These are phyloP conservation scores for Drosophila gunungcola DNA, from an alignment of 1,140 invertebrate species.

Conservation along the genomic window DNA sequence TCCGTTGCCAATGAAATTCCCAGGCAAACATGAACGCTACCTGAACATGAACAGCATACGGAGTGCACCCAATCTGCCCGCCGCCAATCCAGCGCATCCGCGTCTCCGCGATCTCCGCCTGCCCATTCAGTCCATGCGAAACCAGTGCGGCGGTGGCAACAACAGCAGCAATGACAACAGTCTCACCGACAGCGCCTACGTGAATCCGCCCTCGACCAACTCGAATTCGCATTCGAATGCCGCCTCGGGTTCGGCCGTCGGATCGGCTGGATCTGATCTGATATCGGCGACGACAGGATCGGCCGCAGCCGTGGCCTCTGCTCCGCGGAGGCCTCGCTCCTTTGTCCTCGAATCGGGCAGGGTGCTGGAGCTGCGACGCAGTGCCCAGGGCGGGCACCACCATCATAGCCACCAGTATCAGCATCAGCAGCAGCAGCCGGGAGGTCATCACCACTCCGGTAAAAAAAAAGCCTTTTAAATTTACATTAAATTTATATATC, in stretches of 20 bases:
- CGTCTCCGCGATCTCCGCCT: conserved; percentile 89
- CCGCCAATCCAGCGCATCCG: conserved; percentile 88
- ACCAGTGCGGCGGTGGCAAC: conserved; percentile 85
- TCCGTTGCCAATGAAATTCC: conserved; percentile 91
- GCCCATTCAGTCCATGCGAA: conserved; percentile 86
- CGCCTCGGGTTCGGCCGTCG: conserved; percentile 41
- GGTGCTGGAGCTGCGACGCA: conserved; percentile 85
- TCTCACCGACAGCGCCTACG: conserved; percentile 85
- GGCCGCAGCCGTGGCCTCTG: background rate
- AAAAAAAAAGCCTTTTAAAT: no score
- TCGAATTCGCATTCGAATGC: conserved; percentile 62
- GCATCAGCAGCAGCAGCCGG: background rate
- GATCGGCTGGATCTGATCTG: conserved; percentile 3
- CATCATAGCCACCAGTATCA: conserved; percentile 29
- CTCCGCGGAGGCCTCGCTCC: conserved; percentile 60
- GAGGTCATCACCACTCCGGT: conserved; percentile 18
- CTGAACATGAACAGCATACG: conserved; percentile 92
- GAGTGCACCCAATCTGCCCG: conserved; percentile 90
- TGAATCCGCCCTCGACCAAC: conserved; percentile 80
- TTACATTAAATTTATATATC: no score
- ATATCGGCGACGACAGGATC: conserved; percentile 17
- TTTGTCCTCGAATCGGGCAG: conserved; percentile 80
- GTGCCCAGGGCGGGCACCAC: conserved; percentile 68
- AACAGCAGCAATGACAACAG: conserved; percentile 88
- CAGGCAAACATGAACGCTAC: conserved; percentile 86